phyloP scores from a whole-genome alignment of 2,888 invertebrate species.

The Heliconius cydno region DNA sequence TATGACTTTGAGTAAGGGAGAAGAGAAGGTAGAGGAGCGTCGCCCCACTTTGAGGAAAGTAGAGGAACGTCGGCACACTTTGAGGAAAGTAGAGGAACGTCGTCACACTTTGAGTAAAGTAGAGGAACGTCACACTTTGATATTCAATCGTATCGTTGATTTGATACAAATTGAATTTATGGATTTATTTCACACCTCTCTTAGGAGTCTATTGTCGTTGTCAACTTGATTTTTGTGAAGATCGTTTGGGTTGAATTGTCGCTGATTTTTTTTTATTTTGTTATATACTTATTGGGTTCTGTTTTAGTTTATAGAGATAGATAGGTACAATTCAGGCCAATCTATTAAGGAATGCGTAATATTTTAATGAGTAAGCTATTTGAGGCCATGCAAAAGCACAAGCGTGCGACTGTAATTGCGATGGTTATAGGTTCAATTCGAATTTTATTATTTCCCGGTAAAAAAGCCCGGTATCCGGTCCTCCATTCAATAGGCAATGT shows the following conservation, averaged over 20 bases:
- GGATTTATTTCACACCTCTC: conserved; percentile 39
- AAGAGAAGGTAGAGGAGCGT: background rate
- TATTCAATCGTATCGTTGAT: conserved; percentile 50
- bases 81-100: conserved; percentile 10
- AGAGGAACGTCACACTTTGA: conserved; percentile 43
- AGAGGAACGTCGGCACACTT: background rate
- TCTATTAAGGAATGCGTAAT: too few species aligned
- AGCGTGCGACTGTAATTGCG: too few species aligned
- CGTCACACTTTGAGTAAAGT: background rate
- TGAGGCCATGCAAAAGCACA: too few species aligned
- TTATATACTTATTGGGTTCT: too few species aligned
- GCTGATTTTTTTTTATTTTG: background rate
- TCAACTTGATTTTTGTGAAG: conserved; percentile 15
- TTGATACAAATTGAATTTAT: conserved; percentile 45
- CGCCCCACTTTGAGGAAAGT: background rate
- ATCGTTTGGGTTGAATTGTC: conserved; percentile 2
- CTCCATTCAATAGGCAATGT: too few species aligned
- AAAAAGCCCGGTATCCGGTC: too few species aligned
- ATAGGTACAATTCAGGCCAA: too few species aligned
- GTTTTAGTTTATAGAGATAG: too few species aligned
- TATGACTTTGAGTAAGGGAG: conserved; percentile 50
- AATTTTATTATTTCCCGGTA: too few species aligned
- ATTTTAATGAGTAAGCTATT: too few species aligned
- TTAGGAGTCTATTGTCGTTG: conserved; percentile 19
- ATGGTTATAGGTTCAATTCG: too few species aligned